Evolutionary conservation across 2,888 invertebrate genomes (phyloP).

Genomic region (Cynaeus angustus): DNA sequence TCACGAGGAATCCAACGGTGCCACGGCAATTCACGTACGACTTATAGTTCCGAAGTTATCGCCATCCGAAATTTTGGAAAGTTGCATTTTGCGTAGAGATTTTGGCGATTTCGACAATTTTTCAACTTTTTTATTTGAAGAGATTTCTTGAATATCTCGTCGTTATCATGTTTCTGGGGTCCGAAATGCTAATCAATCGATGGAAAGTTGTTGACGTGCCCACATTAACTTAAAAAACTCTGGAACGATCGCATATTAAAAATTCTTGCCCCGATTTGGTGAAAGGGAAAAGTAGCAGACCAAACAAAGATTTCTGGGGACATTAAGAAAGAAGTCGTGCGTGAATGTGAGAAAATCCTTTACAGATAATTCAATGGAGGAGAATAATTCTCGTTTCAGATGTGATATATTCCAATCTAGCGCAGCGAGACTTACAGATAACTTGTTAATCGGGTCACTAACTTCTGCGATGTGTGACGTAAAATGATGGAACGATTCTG

Average conservation of each 20-base stretch:
- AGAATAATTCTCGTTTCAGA: slow-evolving; percentile 61
- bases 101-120: too few species aligned
- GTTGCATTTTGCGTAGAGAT: too few species aligned
- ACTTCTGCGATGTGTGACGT: slow-evolving; percentile 39
- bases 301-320: slow-evolving; percentile 49
- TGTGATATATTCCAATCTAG: slow-evolving; percentile 59
- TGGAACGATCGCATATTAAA: slow-evolving; percentile 7
- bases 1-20: too few species aligned
- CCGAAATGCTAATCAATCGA: too few species aligned
- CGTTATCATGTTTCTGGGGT: too few species aligned
- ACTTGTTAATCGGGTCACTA: slow-evolving; percentile 60
- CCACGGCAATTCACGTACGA: too few species aligned
- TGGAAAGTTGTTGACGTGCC: too few species aligned
- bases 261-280: slow-evolving; percentile 4
- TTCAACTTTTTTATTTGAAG: too few species aligned
- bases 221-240: too few species aligned
- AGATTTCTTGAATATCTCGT: too few species aligned
- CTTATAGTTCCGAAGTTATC: too few species aligned
- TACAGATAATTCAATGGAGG: slow-evolving; percentile 62
- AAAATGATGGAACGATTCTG: slow-evolving; percentile 25
- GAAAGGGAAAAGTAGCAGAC: slow-evolving; percentile 40
- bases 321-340: slow-evolving; percentile 60
- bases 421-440: slow-evolving; percentile 57
- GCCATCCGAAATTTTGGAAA: too few species aligned
- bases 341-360: slow-evolving; percentile 62